Conservation (phyloP, 2,888 invertebrate species). For the Plemyria rubiginata region DNA sequence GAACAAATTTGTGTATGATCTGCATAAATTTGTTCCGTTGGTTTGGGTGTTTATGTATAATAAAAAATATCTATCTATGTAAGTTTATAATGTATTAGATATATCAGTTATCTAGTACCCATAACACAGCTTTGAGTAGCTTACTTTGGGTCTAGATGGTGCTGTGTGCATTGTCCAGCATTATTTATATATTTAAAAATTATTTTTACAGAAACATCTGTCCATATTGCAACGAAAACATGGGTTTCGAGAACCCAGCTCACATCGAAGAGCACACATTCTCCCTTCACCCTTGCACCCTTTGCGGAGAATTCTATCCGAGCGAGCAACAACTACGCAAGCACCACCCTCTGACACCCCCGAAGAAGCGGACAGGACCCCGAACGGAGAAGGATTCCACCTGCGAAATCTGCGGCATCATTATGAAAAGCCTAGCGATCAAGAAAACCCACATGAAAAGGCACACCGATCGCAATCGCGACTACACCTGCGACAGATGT, state of each 20-base stretch:
- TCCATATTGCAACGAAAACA: slow-evolving; percentile 24
- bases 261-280: slow-evolving; percentile 16
- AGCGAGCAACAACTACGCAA: slow-evolving; percentile 2
- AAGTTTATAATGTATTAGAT: too few relatives aligned
- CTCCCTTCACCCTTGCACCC: slow-evolving; percentile 10
- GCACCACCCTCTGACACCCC: neutral
- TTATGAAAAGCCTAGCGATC: slow-evolving; percentile 17
- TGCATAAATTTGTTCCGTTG: too few relatives aligned
- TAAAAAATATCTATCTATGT: too few relatives aligned
- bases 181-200: too few relatives aligned
- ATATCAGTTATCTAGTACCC: too few relatives aligned
- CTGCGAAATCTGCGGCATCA: slow-evolving; percentile 14
- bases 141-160: too few relatives aligned
- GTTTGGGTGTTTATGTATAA: too few relatives aligned
- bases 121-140: too few relatives aligned
- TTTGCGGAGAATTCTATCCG: slow-evolving; percentile 19
- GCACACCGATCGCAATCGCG: slow-evolving; percentile 14
- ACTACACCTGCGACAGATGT: slow-evolving; percentile 29
- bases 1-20: too few relatives aligned
- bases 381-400: neutral
- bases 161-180: too few relatives aligned
- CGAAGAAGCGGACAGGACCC: neutral
- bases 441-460: slow-evolving; percentile 15
- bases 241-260: neutral
- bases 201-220: slow-evolving; percentile 30